Evolutionary conservation across 2,113 vertebrate genomes (phyloP), one percentile per base, ranked within the genome.

Genomic region (Cyprinus carpio): DNA sequence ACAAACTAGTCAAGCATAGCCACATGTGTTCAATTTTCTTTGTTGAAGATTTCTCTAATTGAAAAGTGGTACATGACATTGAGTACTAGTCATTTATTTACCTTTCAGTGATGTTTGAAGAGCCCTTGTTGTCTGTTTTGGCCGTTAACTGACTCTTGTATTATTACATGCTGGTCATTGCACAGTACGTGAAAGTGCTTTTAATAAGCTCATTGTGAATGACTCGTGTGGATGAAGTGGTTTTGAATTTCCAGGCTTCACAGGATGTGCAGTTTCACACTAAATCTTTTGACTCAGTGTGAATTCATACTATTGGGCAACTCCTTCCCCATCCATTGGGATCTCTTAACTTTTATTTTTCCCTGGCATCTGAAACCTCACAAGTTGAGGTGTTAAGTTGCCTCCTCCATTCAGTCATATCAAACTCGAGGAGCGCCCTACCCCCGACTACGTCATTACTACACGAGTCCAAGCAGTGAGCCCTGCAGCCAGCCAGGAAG

Each of bases 401-500:
- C 40, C 43, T 15, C 25, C 12, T n/a, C 20, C 34, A 64, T 80
- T 11, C 58, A 64, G 23, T 54, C 6, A 4, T 49, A 20, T 49
- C 25, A 51, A 31, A 54, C 64, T 5, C 0, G 0, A 58, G 29
- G 20, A 54, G 6, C 8, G 18, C 65, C 49, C 65, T 34, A n/a
- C 67, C 67, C 81, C 81, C 49, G 31, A 25, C 9, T 27, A 23
- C 43, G 46, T 71, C 62, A 82, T 34, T 69, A 56, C 81, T 83
- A 27, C 64, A 82, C 60, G 86, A 58, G 31, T 82, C 56, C 71
- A 81, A 64, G n/a, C 40, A 56, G 25, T 9, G 25, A 72, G 49
- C 75, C 29, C 51, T 79, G 75, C 51, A 60, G 74, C 40, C 34
- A 34, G 79, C 27, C 88, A 90, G 87, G 84, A 83, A 85, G 83